Base-by-base conservation (phyloP, 2,888 invertebrate species). In the Ecliptopera silaceata region DNA sequence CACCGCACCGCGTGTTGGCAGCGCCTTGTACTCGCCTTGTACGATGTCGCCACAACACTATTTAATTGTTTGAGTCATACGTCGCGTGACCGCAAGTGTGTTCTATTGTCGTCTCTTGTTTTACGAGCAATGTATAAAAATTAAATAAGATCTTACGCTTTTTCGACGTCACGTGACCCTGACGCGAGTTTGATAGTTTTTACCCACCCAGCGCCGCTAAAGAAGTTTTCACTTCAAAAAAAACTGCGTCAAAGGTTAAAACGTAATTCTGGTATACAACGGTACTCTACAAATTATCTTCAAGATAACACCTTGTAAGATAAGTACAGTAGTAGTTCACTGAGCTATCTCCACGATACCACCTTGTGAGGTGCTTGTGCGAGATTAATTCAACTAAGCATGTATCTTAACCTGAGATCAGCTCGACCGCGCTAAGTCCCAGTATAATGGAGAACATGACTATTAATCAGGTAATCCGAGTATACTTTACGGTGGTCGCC, bases 401-500 rank as follows among this genome's bases (percentile, higher is more conserved):
- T 46, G n/a, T 45, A 38, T 31, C 44, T 39, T 49, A 49, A 56
- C 32, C 57, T 45, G 20, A 46, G 46, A 50, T 38, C 52, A 48
- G 11, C 15, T 51, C 22, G 36, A 36, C 56, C 52, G 42, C 45
- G 45, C 39, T 44, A 44, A 39, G 13, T 43, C 31, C 48, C 29
- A 22, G 26, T 26, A 34, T 51, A 51, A 45, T 52, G 49, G 44
- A 41, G 36, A 12, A 46, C 51, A 51, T 12, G 38, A 18, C 43
- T 17, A 61, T 61, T 61, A 61, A 53, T 56, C 60, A 60, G 49
- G 43, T 56, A 61, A 61, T 57, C 59, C 44, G 50, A 57, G 50
- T 36, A 54, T 56, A 56, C 56, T 54, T 54, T 51, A 54, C 44
- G 43, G 38, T 47, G 48, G 13, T 48, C 26, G 43, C 18, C 38